Percentiles rank a stretch among this genome's conserved stretches.
phyloP scores from a whole-genome alignment of 2,797 vertebrate genomes.

The Onychomys arenicola region DNA sequence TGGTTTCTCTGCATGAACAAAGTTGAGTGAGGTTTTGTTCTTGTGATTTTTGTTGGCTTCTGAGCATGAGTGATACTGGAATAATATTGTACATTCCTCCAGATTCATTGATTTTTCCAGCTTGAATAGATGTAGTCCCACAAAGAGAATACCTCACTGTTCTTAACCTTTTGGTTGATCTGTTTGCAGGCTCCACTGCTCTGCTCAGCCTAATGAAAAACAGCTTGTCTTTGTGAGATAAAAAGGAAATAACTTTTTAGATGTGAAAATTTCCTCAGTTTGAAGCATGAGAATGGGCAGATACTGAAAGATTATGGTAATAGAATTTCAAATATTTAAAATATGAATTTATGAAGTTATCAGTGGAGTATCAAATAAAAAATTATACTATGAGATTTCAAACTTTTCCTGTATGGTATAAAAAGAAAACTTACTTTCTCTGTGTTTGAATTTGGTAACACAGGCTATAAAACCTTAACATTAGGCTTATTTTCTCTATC shows the following conservation, averaged over 20 bases:
- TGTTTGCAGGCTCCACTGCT: slow-evolving; percentile 46
- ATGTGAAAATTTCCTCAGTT: slow-evolving; percentile 28
- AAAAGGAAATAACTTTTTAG: slow-evolving; percentile 57
- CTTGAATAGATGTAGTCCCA: slow-evolving; percentile 76
- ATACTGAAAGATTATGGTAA: slow-evolving; percentile 29
- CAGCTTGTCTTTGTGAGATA: slow-evolving; percentile 41
- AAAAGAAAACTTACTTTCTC: slow-evolving; percentile 6
- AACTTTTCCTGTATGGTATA: not conserved
- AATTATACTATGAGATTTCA: not conserved
- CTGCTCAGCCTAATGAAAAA: slow-evolving; percentile 71
- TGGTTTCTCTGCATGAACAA: slow-evolving; percentile 70
- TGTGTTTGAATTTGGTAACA: slow-evolving; percentile 23
- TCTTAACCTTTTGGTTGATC: slow-evolving; percentile 65
- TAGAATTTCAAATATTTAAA: slow-evolving; percentile 12
- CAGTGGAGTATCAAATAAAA: not conserved
- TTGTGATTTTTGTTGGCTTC: slow-evolving; percentile 70
- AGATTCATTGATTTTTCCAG: slow-evolving; percentile 78
- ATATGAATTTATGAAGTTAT: slow-evolving; percentile 36
- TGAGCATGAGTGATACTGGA: slow-evolving; percentile 74
- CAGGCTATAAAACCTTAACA: not conserved
- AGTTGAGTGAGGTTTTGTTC: slow-evolving; percentile 60
- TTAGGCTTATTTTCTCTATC: slow-evolving; percentile 32
- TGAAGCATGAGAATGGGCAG: slow-evolving; percentile 9
- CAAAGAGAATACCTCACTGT: slow-evolving; percentile 75
- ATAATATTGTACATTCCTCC: slow-evolving; percentile 63